Base-by-base conservation (phyloP, 1,140 invertebrate species). In the Anoplolepis gracilipes region DNA sequence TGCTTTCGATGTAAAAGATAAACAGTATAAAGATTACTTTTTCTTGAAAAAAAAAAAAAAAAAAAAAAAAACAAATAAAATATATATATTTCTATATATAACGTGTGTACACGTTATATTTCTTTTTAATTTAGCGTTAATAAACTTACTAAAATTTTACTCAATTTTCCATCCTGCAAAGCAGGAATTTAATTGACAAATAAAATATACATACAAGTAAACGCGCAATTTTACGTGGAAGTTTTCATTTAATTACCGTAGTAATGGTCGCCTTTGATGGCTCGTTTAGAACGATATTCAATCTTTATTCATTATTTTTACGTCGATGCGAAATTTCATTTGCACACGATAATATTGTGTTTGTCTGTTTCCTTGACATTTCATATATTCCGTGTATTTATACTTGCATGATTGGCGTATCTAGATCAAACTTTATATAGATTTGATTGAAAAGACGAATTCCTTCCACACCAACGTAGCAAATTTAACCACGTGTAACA, bases 271-370 rank as follows among this genome's bases (percentile, higher is more conserved):
- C 57, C 62, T 30, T 33, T 39, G 53, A 59, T 59, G 28, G 25
- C 65, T 82, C 78, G 65, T 82, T 69, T 69, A 55, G n/a, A 11
- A 11, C 11, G 46, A 79, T 67, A 79, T 79, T 82, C 67, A 72
- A 82, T 73, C 78, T 82, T 73, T 36, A 72, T 82, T 69, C 67
- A 53, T 82, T 73, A 73, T 73, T 82, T 59, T 59, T 61, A 72
- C 25, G 36, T 57, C 22, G 36, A 82, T 72, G 78, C 25, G 28
- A 82, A 72, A 82, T 36, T 73, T 59, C 49, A 73, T 72, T 72
- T 33, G 53, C 22, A 39, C 78, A 59, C 25, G 53, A 72, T 28
- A 57, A 42, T 59, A 72, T 59, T n/a, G n/a, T n/a, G n/a, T n/a
- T 42, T 8, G 13, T 28, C 28, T 28, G 53, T 73, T 72, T 73